These are phyloP conservation scores for Parascotia fuliginaria DNA, from an alignment of 2,888 invertebrate species.

Conservation along the genomic window DNA sequence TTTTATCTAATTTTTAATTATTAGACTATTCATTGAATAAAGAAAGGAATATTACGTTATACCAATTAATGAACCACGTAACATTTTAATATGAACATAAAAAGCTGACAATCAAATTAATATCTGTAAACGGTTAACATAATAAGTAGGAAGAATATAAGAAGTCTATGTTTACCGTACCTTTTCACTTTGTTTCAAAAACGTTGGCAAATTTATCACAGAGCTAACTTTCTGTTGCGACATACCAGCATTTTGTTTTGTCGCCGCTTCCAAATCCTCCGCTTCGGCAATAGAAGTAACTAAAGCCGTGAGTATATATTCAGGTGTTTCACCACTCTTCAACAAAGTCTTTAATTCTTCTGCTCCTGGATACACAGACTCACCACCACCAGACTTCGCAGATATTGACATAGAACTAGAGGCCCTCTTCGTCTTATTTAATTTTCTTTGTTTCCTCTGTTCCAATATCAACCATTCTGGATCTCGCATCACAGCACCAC, in stretches of 20 bases:
- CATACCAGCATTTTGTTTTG: constrained; percentile 78
- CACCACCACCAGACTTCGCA: constrained; percentile 80
- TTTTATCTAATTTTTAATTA: no score
- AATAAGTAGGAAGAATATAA: neutral
- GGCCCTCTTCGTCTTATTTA: constrained; percentile 82
- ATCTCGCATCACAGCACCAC: constrained; percentile 94
- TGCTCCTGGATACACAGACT: constrained; percentile 87
- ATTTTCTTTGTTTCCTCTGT: constrained; percentile 85
- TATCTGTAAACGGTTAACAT: no score
- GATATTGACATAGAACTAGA: constrained; percentile 84
- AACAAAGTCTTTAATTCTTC: constrained; percentile 89
- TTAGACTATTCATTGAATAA: no score
- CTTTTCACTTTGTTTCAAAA: constrained; percentile 90
- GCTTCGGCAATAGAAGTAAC: constrained; percentile 86
- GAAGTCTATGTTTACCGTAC: constrained; percentile 61
- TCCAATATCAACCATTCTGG: constrained; percentile 92
- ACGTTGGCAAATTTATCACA: constrained; percentile 92
- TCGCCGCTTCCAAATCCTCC: constrained; percentile 75
- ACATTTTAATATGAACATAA: no score
- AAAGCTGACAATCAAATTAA: no score
- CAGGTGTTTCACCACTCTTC: constrained; percentile 89
- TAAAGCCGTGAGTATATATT: constrained; percentile 87
- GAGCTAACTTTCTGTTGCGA: constrained; percentile 85
- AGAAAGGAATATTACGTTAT: no score
- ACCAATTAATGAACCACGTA: no score